Conservation (phyloP, 2,888 invertebrate species). For the Aphidoletes aphidimyza region DNA sequence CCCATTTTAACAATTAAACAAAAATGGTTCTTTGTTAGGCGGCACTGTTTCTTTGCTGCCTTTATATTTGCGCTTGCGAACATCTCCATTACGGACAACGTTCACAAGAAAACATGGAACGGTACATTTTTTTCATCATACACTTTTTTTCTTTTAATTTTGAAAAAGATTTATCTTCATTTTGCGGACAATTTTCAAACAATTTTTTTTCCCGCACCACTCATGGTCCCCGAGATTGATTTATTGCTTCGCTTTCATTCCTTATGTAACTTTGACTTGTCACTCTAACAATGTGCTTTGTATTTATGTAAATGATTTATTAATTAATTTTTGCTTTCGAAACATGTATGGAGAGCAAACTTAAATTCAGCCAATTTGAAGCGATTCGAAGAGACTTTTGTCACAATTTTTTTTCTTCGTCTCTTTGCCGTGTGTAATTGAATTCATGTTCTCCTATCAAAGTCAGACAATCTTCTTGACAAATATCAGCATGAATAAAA, state of each 20-base stretch:
- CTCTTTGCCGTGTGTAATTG: neutral
- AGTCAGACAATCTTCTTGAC: no score
- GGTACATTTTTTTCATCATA: constrained; percentile 34
- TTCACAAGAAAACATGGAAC: neutral
- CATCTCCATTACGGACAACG: constrained; percentile 16
- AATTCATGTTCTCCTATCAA: neutral
- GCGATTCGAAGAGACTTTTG: neutral
- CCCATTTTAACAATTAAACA: constrained; percentile 28
- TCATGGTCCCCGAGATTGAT: neutral
- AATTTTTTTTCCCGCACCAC: neutral
- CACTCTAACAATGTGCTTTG: constrained; percentile 49
- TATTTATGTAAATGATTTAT: constrained; percentile 46
- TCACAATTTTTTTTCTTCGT: neutral
- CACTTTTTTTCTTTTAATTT: no score
- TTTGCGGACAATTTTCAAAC: constrained; percentile 46
- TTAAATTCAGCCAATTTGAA: neutral
- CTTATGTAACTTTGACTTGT: constrained; percentile 35
- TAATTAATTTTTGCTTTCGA: constrained; percentile 21
- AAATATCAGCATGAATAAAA: neutral
- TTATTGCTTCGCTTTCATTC: constrained; percentile 34
- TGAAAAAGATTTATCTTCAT: constrained; percentile 51
- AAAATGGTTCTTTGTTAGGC: constrained; percentile 39
- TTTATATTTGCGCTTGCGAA: neutral
- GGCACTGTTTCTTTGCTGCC: neutral
- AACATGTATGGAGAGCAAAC: neutral